Evolutionary conservation across 2,113 vertebrate species (phyloP).

Genomic region (Phasianus colchicus): DNA sequence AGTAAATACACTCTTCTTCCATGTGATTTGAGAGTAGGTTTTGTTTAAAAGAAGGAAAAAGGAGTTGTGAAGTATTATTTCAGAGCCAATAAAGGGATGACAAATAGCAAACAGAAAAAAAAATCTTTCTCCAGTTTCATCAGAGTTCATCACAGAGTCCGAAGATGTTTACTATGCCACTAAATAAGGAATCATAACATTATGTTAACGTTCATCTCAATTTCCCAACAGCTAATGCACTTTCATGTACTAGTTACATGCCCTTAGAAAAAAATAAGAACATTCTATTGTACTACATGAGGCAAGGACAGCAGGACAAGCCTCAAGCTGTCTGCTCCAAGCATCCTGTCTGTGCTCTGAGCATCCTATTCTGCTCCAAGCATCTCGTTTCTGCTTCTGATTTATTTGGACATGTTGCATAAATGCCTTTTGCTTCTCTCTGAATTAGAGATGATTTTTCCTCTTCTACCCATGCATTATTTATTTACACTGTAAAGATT

Average conservation of each 20-base stretch:
- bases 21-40: background rate
- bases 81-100: background rate
- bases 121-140: background rate
- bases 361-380: background rate
- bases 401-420: background rate
- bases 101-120: background rate
- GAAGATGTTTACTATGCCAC: background rate
- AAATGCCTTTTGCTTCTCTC: background rate
- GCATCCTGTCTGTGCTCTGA: background rate
- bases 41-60: background rate
- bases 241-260: background rate
- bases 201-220: rapidly evolving
- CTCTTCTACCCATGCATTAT: background rate
- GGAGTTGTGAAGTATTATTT: background rate
- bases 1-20: background rate
- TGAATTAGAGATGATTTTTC: background rate
- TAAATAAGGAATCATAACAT: background rate
- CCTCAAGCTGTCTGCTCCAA: background rate
- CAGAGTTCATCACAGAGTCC: background rate
- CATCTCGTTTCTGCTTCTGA: background rate
- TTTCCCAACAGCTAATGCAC: background rate
- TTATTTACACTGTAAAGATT: background rate
- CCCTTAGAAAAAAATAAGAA: background rate
- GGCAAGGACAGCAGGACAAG: background rate
- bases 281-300: background rate